phyloP scores from a whole-genome alignment of 2,113 vertebrate species.

The Xiphophorus couchianus region DNA sequence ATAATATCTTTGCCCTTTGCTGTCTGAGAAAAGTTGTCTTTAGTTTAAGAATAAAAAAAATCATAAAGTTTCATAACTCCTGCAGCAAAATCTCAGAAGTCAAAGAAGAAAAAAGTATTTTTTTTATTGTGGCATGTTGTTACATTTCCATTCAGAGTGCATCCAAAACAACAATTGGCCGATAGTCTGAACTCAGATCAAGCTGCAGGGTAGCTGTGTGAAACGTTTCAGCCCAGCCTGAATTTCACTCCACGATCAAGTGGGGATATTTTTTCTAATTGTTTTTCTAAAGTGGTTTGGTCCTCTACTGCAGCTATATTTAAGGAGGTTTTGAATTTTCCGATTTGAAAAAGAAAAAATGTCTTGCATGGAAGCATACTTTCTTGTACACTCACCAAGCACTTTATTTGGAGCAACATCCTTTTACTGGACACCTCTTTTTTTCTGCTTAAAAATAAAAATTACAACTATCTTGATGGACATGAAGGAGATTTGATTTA shows the following conservation, averaged over 20 bases:
- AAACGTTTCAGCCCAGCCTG: neutral
- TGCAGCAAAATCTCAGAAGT: neutral
- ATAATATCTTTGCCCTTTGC: too few relatives aligned
- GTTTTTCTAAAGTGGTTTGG: conserved; percentile 53
- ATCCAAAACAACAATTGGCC: neutral
- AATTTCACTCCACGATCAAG: neutral
- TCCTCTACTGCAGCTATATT: conserved; percentile 33
- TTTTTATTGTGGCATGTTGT: neutral
- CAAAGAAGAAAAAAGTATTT: neutral
- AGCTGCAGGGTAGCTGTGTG: neutral
- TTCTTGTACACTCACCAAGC: conserved; percentile 12
- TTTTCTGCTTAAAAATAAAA: neutral
- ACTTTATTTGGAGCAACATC: conserved; percentile 10
- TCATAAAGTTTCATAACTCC: neutral
- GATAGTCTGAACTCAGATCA: neutral
- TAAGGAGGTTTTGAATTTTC: neutral
- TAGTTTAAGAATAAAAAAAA: too few relatives aligned
- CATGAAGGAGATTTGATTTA: neutral
- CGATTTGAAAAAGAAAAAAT: conserved; percentile 10
- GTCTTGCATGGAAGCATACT: conserved; percentile 52
- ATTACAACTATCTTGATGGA: too few relatives aligned
- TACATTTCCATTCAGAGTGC: neutral
- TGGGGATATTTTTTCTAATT: neutral
- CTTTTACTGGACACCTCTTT: neutral
- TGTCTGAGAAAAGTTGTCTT: too few relatives aligned